Evolutionary conservation across 2,888 invertebrate genomes (phyloP).

Genomic region (Lithophane ornitopus): DNA sequence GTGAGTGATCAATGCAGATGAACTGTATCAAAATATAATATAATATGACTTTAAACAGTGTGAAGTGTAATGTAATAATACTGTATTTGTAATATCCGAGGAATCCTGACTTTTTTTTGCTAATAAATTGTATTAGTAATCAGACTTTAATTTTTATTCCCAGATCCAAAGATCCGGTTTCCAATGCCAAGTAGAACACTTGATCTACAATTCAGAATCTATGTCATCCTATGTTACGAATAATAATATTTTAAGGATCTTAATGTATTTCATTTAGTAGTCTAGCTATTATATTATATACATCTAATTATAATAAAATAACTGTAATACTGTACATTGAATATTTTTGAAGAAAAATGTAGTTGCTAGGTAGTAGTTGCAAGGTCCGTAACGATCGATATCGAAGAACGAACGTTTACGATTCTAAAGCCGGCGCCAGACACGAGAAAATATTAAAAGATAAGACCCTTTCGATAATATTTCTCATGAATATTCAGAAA

Average conservation of each 20-base stretch:
- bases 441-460: too few species aligned
- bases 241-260: conserved; percentile 51
- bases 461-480: too few species aligned
- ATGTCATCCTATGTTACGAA: conserved; percentile 24
- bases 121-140: conserved; percentile 83
- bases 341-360: too few species aligned
- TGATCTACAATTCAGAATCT: conserved; percentile 28
- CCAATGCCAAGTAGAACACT: conserved; percentile 70
- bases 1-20: conserved; percentile 82
- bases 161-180: conserved; percentile 87
- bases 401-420: too few species aligned
- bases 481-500: too few species aligned
- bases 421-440: too few species aligned
- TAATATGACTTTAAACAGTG: conserved; percentile 76
- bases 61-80: conserved; percentile 79
- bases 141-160: conserved; percentile 79
- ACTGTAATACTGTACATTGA: too few species aligned
- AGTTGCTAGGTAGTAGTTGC: too few species aligned
- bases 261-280: conserved; percentile 49
- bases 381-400: too few species aligned
- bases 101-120: conserved; percentile 69
- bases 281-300: background rate
- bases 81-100: conserved; percentile 73
- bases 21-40: conserved; percentile 70
- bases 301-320: too few species aligned